Percentiles rank a stretch among this genome's conserved stretches.
Conservation (phyloP, 2,113 vertebrate genomes). For the Mungos mungo region DNA sequence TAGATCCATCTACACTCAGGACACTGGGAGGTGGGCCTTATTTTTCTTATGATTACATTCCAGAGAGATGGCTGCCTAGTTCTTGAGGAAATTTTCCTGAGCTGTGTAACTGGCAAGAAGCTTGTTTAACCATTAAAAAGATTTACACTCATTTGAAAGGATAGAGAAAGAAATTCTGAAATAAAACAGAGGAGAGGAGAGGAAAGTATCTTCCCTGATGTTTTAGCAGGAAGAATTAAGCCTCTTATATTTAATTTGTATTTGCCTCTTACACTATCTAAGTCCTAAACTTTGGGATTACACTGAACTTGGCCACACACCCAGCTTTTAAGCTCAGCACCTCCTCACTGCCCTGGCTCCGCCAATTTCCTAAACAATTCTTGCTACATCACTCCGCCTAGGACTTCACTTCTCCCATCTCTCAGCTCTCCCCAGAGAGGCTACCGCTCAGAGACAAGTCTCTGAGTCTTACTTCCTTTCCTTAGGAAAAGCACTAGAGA, state of each 20-base stretch:
- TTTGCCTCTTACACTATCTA: background rate
- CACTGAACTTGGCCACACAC: background rate
- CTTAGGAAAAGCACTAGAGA: background rate
- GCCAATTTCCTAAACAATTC: background rate
- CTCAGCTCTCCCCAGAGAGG: background rate
- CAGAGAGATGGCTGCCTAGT: background rate
- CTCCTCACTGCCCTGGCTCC: background rate
- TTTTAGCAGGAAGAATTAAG: background rate
- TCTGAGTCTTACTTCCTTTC: background rate
- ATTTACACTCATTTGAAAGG: background rate
- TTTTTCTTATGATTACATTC: background rate
- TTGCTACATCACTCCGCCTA: background rate
- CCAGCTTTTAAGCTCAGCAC: background rate
- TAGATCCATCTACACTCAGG: background rate
- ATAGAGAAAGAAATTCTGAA: constrained; percentile 12
- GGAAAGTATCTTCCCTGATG: background rate
- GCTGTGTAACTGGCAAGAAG: background rate
- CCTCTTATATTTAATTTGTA: background rate
- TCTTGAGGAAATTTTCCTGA: background rate
- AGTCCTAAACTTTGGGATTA: background rate
- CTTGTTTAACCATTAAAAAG: background rate
- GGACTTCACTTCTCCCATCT: background rate
- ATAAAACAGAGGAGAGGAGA: background rate
- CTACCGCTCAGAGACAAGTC: background rate
- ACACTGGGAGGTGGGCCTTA: background rate